Evolutionary conservation across 2,888 invertebrate genomes (phyloP), one percentile per base, ranked within the genome.

Genomic region (Osmoderma eremita): DNA sequence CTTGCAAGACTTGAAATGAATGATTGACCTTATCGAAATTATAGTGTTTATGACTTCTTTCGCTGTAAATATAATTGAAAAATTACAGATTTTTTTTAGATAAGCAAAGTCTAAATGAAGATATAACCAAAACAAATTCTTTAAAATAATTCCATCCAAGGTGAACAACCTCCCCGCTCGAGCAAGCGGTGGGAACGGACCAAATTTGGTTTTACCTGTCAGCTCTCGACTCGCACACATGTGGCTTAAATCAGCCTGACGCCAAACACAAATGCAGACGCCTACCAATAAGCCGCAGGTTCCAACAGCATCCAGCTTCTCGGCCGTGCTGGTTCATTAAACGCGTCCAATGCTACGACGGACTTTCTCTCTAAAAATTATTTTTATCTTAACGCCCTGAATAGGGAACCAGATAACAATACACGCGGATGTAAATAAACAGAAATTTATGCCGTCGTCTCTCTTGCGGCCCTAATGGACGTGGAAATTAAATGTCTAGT

Each of bases 301-400:
- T 24, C 45, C 24, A 39, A n/a, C n/a, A 2, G 30, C 30, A 30
- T 2, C 3, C 30, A 30, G 30, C 30, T 30, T 45, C 58, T 61
- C 58, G 18, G 45, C 24, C 58, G 30, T 45, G 18, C n/a, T 20
- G 18, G 39, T 54, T 54, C 54, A 39, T 54, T 61, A 45, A 61
- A 45, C 48, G 45, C 18, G 24, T 30, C 56, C 17, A 20, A 48
- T 48, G 20, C 20, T 48, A 20, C 48, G n/a, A n/a, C n/a, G 20
- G 50, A 61, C 58, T 61, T 61, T 61, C 58, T 45, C 58, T 45
- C n/a, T n/a, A n/a, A 48, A 48, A 61, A 61, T 61, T 45, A 45
- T 48, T 56, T 56, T 56, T 56, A 56, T 56, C 41, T 41, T 42
- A 56, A 56, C 41, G 41, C 56, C 51, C 56, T 22, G 41, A 39